These are phyloP conservation scores for Torymus auratus DNA, from an alignment of 2,888 invertebrate genomes.

Conservation along the genomic window DNA sequence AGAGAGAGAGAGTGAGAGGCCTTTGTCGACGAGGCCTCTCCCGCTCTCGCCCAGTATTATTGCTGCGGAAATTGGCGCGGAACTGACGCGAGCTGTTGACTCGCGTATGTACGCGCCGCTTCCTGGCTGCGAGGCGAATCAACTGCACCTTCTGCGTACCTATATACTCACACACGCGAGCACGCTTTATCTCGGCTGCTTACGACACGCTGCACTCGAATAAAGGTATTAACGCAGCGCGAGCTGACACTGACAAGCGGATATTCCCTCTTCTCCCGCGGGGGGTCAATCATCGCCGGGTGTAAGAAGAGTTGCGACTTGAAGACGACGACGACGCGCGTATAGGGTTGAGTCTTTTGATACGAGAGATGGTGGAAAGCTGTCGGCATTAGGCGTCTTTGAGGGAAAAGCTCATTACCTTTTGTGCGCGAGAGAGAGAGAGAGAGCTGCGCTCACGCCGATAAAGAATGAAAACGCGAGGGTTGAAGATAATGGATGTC, in stretches of 20 bases:
- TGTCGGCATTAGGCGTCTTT: conserved; percentile 17
- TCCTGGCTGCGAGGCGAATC: no score
- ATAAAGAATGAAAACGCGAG: conserved; percentile 11
- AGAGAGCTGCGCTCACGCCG: neutral
- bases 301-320: neutral
- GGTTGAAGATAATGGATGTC: conserved; percentile 5
- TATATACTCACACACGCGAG: no score
- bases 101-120: neutral
- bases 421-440: conserved; percentile 6
- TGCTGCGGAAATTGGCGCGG: conserved; percentile 33
- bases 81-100: conserved; percentile 10
- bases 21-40: no score
- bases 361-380: neutral
- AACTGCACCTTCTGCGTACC: neutral
- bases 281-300: conserved; percentile 6
- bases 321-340: neutral
- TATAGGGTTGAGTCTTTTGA: conserved; percentile 8
- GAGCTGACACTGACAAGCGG: conserved; percentile 3
- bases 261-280: conserved; percentile 1
- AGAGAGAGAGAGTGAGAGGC: neutral
- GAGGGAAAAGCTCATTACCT: conserved; percentile 29
- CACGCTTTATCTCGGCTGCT: conserved; percentile 14
- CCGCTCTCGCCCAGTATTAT: conserved; percentile 3
- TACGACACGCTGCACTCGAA: conserved; percentile 23
- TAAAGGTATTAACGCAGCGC: conserved; percentile 19